Percentiles rank a stretch among this genome's conserved stretches.
Evolutionary conservation across 2,113 vertebrate species (phyloP).

Genomic region (Apus apus): DNA sequence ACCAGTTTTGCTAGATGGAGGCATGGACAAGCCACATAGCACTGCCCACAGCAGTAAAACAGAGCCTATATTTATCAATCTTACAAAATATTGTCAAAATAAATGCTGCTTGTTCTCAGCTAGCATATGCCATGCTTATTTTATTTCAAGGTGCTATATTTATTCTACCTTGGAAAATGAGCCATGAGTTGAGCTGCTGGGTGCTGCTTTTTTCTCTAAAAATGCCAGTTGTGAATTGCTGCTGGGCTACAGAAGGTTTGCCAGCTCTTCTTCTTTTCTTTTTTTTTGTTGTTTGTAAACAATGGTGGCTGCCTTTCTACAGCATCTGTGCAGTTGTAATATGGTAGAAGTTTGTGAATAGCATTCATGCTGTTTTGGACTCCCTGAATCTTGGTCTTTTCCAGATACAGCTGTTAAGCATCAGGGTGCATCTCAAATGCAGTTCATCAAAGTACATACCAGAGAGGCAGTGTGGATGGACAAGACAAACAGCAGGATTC

Average conservation of each 20-base stretch:
- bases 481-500: not conserved
- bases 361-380: not conserved
- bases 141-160: not conserved
- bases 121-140: not conserved
- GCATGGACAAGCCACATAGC: not conserved
- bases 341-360: not conserved
- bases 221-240: not conserved
- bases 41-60: not conserved
- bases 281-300: not conserved
- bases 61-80: not conserved
- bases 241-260: not conserved
- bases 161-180: not conserved
- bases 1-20: not conserved
- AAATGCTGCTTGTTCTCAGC: rapidly evolving
- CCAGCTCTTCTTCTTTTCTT: too few relatives aligned
- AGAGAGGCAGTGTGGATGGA: not conserved
- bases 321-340: not conserved
- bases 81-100: not conserved
- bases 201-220: not conserved
- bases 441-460: not conserved
- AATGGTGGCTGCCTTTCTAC: not conserved
- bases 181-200: not conserved
- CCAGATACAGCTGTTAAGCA: not conserved
- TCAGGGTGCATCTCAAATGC: not conserved
- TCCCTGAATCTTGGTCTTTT: not conserved